A percentile compares a stretch with the other conserved stretches of the same genome.
Conservation (phyloP, 2,797 vertebrate species). For the Onychomys arenicola region DNA sequence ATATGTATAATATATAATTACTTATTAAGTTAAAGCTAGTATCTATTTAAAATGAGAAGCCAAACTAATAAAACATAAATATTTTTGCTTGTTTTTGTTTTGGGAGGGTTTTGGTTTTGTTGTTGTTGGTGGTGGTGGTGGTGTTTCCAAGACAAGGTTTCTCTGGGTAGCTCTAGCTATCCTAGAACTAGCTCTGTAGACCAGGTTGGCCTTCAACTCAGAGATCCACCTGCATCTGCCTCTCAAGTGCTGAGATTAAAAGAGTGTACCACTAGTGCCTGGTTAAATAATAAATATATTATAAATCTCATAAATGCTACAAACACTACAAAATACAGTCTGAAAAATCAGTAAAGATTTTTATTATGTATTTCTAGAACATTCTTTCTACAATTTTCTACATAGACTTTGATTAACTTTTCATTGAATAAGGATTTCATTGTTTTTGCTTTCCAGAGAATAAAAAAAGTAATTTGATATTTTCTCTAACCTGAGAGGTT, state of each 20-base stretch:
- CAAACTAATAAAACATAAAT: neutral
- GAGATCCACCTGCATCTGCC: neutral
- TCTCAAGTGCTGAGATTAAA: neutral
- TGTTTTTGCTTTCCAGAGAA: conserved; percentile 20
- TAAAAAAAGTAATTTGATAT: neutral
- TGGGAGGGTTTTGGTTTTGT: neutral
- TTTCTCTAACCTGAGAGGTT: neutral
- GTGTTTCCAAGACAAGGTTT: neutral
- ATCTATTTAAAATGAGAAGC: conserved; percentile 49
- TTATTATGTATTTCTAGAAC: neutral
- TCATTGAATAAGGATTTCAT: neutral
- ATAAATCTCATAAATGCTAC: neutral
- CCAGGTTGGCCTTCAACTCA: neutral
- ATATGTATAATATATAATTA: neutral
- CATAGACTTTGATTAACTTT: neutral
- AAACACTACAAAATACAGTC: neutral
- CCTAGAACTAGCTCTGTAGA: neutral
- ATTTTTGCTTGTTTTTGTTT: neutral
- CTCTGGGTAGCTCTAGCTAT: neutral
- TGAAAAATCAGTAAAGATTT: neutral
- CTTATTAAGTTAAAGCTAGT: neutral
- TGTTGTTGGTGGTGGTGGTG: neutral
- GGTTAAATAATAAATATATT: neutral
- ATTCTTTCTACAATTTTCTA: neutral
- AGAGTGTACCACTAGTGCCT: neutral